Evolutionary conservation across 2,797 vertebrate genomes (phyloP).

Genomic region (Poecilia wingei): DNA sequence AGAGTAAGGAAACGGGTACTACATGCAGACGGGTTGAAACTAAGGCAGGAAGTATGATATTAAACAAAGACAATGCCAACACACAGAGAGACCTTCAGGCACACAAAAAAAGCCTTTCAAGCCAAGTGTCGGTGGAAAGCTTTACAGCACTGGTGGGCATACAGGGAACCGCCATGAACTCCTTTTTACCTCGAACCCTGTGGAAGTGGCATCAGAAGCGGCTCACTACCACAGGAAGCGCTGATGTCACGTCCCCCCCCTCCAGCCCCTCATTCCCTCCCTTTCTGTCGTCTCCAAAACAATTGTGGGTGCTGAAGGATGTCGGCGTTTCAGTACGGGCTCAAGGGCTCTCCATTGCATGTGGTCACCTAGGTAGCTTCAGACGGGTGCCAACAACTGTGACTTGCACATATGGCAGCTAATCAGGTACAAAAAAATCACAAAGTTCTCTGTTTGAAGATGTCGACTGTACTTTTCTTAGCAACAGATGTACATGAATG

Average conservation of each 20-base stretch:
- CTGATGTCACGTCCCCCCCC: slow-evolving; percentile 32
- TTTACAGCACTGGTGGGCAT: slow-evolving; percentile 69
- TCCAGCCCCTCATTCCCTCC: too few species aligned
- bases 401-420: slow-evolving; percentile 1
- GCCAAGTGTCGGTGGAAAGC: slow-evolving; percentile 30
- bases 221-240: slow-evolving; percentile 59
- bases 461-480: not conserved
- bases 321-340: slow-evolving; percentile 45
- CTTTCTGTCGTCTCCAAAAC: slow-evolving; percentile 37
- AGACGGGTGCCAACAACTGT: slow-evolving; percentile 20
- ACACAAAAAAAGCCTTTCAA: slow-evolving; percentile 37
- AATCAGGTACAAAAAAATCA: not conserved
- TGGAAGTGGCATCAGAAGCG: slow-evolving; percentile 69
- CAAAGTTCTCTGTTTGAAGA: not conserved
- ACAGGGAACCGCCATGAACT: slow-evolving; percentile 57
- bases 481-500: not conserved
- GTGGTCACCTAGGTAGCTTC: slow-evolving; percentile 9
- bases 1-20: slow-evolving; percentile 70
- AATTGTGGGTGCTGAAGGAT: slow-evolving; percentile 71
- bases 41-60: slow-evolving; percentile 68
- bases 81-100: slow-evolving; percentile 66
- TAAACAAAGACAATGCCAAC: slow-evolving; percentile 73
- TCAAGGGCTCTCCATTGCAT: slow-evolving; percentile 48
- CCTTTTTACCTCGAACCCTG: slow-evolving; percentile 54
- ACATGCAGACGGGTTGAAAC: slow-evolving; percentile 47